These are phyloP conservation scores for Thamnophis elegans DNA, from an alignment of 2,797 vertebrate species.

Conservation along the genomic window DNA sequence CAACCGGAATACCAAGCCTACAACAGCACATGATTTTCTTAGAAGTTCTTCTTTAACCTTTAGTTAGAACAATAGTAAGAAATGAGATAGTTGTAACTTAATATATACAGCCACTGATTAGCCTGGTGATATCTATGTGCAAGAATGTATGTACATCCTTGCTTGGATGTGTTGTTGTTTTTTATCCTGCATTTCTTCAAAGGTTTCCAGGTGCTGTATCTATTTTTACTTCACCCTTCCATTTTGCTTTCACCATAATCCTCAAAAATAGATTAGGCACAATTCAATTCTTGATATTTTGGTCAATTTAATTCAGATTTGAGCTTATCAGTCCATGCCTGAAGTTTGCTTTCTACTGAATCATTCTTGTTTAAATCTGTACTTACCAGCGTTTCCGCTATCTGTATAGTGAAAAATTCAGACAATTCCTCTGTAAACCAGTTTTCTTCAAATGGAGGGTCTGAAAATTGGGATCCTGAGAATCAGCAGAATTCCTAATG, in stretches of 20 bases:
- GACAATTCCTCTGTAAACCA: background rate
- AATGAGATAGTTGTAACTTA: background rate
- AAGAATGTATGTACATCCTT: background rate
- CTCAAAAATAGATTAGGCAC: background rate
- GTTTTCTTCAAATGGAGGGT: background rate
- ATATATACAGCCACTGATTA: background rate
- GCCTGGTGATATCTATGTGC: background rate
- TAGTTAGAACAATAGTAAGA: background rate
- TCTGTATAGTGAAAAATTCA: background rate
- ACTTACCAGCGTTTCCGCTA: background rate
- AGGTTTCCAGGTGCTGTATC: background rate
- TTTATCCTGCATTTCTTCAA: background rate
- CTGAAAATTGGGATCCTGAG: background rate
- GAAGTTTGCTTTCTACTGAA: slow-evolving; percentile 8
- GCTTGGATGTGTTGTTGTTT: background rate
- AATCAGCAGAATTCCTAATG: background rate
- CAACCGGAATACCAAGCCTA: slow-evolving; percentile 2
- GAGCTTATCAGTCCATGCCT: background rate
- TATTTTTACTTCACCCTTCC: background rate
- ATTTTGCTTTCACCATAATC: background rate
- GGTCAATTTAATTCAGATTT: background rate
- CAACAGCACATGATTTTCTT: slow-evolving; percentile 30
- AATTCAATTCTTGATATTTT: background rate
- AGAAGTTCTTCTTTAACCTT: background rate
- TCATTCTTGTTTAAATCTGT: background rate